A percentile compares a stretch with the other conserved stretches of the same genome.
Evolutionary conservation across 2,113 vertebrate genomes (phyloP).

Genomic region (Grammomys dolichurus): DNA sequence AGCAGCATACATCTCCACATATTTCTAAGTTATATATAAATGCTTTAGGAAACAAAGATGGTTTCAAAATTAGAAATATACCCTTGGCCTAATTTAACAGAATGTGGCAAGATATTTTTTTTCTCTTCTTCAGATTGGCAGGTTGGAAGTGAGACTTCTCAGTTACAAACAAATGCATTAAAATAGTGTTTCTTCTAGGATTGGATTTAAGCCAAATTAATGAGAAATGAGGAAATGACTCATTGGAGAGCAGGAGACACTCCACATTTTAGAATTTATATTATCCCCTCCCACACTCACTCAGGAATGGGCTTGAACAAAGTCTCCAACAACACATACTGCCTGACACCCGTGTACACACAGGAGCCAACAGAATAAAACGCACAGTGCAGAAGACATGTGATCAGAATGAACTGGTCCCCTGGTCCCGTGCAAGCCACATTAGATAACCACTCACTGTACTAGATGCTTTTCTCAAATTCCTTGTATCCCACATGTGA

Average conservation of each 20-base stretch:
- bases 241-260: constrained; percentile 57
- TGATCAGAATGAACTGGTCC: background rate
- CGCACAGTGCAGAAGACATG: background rate
- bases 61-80: constrained; percentile 48
- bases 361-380: background rate
- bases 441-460: background rate
- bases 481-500: background rate
- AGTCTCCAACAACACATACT: background rate
- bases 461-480: background rate
- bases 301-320: constrained; percentile 37
- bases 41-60: constrained; percentile 35
- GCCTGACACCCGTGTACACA: background rate
- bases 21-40: background rate
- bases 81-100: constrained; percentile 31
- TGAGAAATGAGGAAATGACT: constrained; percentile 73
- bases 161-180: constrained; percentile 66
- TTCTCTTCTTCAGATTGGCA: constrained; percentile 5
- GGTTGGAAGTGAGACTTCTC: constrained; percentile 48
- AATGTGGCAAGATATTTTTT: constrained; percentile 2
- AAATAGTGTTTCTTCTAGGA: constrained; percentile 57
- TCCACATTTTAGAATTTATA: constrained; percentile 49
- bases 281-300: background rate
- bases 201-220: constrained; percentile 65
- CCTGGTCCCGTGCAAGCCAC: background rate
- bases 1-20: background rate